Evolutionary conservation across 2,797 vertebrate species (phyloP), one percentile per base, ranked within the genome.

Genomic region (Columba guinea): DNA sequence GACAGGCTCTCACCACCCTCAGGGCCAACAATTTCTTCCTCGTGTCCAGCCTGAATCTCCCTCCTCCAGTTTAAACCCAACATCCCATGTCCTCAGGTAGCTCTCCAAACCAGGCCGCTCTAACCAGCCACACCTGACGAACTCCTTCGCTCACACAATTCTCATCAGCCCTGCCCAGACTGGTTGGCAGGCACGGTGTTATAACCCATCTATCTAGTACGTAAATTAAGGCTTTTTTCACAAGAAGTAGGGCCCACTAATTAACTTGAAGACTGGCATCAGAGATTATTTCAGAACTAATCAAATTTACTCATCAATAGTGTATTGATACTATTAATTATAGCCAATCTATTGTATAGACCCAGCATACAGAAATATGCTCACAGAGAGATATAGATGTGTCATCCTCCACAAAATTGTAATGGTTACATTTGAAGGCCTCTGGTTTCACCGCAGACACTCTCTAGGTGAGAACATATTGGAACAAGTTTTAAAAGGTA

Each of bases 171-270:
- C 58, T 34, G 55, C 56, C 56, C 16, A 37, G 48, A 4, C 7
- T 23, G 2, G 13, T 58, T 5, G 58, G 51, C 34, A 46, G 39
- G 30, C 39, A 41, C 46, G 56, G 4, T 27, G 60, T 19, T 49
- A 51, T n/a, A 46, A 89, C 51, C 6, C 8, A 12, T 37, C 62
- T 28, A 27, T 9, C 53, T 32, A 9, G 34, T 26, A 26, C 3
- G 55, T 15, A 67, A 82, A 79, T 60, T 2, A 34, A 20, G 21
- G 5, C 0, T 0, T 2, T 20, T 37, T 34, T n/a, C 35, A 12
- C 5, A 46, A 78, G 52, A 74, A 10, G 10, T 37, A 37, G 7
- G 11, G 13, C 19, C 17, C 48, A 22, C 11, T 65, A 39, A 80
- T 35, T 32, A 63, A 32, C 10, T 60, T 67, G 13, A 65, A 44